Conservation (phyloP, 2,113 vertebrate genomes). For the Otocyon megalotis region DNA sequence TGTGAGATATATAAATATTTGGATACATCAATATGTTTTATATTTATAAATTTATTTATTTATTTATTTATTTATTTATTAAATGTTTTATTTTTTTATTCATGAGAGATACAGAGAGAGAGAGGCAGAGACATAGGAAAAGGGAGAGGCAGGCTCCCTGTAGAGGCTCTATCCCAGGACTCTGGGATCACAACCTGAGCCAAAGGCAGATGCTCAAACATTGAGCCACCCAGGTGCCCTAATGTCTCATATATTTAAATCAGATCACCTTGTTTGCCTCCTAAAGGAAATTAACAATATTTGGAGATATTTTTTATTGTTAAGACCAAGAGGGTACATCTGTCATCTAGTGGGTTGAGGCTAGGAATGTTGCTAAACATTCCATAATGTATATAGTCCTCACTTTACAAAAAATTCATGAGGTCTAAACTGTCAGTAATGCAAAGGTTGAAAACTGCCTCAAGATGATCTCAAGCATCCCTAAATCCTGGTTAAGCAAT, state of each 20-base stretch:
- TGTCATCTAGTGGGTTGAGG: neutral
- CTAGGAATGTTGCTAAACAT: neutral
- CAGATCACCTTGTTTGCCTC: neutral
- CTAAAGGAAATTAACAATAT: neutral
- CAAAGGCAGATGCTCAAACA: no score
- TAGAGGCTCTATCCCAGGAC: no score
- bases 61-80: neutral
- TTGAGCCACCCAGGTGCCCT: no score
- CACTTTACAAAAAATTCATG: neutral
- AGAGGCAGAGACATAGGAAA: no score
- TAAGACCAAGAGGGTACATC: no score
- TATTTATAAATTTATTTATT: neutral
- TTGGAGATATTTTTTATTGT: neutral
- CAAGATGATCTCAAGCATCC: neutral
- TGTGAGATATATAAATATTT: neutral
- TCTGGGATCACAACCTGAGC: no score
- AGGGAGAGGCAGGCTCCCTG: no score
- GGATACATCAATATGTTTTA: neutral
- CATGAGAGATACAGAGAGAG: no score
- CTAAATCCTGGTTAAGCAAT: neutral
- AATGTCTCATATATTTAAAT: neutral
- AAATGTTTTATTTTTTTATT: no score
- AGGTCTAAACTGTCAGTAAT: neutral
- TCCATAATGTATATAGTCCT: accelerated
- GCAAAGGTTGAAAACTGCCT: neutral